Conservation (phyloP, 2,113 vertebrate species). For the Dasyprocta punctata region DNA sequence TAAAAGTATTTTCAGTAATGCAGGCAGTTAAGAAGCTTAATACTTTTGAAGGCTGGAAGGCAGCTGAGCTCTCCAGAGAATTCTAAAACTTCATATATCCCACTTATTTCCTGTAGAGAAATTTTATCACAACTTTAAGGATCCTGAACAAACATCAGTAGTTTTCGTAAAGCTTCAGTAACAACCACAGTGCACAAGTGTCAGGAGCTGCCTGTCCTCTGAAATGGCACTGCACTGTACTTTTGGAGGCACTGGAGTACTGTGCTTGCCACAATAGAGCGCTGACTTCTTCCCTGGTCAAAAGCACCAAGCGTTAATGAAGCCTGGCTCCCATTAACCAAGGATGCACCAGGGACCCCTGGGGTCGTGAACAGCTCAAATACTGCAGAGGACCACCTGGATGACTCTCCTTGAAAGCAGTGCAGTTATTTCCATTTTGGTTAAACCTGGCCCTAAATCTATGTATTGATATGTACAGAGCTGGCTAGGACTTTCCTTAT, state of each 20-base stretch:
- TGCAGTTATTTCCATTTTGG: no score
- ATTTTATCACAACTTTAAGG: conserved; percentile 18
- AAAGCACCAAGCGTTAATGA: conserved; percentile 67
- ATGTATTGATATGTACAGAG: no score
- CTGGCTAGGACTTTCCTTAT: no score
- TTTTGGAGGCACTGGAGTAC: conserved; percentile 14
- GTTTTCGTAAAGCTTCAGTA: conserved; percentile 57
- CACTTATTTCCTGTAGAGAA: conserved; percentile 55
- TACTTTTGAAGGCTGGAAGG: conserved; percentile 23
- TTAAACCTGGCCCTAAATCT: no score
- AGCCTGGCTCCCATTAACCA: conserved; percentile 62
- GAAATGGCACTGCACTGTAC: conserved; percentile 7
- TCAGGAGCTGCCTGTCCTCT: conserved; percentile 23
- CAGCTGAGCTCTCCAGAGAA: background rate
- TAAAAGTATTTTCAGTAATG: conserved; percentile 14
- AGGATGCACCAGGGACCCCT: conserved; percentile 58
- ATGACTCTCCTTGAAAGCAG: no score
- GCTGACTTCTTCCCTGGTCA: conserved; percentile 27
- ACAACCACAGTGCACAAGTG: conserved; percentile 74
- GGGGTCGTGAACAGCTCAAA: background rate
- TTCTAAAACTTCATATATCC: conserved; percentile 38
- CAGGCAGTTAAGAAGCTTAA: background rate
- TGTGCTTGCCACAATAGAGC: conserved; percentile 35
- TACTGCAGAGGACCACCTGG: no score
- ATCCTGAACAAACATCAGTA: background rate